Conservation (phyloP, 2,888 invertebrate species). For the Cerceris ruficornis region DNA sequence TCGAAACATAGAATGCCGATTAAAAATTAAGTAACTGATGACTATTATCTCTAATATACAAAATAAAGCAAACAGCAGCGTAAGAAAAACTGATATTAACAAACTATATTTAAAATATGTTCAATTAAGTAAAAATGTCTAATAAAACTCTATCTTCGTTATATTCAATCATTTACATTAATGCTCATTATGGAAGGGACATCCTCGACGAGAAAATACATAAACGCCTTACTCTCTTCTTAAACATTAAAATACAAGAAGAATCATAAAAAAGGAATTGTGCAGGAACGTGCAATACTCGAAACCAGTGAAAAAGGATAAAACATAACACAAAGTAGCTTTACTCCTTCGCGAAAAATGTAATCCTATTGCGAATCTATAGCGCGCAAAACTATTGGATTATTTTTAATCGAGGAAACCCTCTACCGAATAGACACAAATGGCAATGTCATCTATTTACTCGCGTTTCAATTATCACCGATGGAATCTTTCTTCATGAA, state of each 20-base stretch:
- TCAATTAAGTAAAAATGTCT: too few relatives aligned
- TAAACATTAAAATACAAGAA: background rate
- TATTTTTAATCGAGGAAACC: constrained; percentile 32
- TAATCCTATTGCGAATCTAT: constrained; percentile 13
- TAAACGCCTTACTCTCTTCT: background rate
- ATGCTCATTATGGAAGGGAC: too few relatives aligned
- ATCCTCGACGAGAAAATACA: too few relatives aligned
- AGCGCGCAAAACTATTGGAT: constrained; percentile 22
- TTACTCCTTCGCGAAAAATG: constrained; percentile 1
- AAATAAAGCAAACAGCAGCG: too few relatives aligned
- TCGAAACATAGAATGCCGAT: too few relatives aligned
- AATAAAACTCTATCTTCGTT: too few relatives aligned
- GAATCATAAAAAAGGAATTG: background rate
- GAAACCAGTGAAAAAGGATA: background rate
- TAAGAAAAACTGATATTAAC: too few relatives aligned
- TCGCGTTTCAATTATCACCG: background rate
- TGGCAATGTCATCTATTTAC: background rate
- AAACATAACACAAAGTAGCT: background rate
- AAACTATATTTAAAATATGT: too few relatives aligned
- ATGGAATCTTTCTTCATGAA: background rate
- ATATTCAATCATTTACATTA: too few relatives aligned
- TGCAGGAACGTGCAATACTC: background rate
- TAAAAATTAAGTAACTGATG: too few relatives aligned
- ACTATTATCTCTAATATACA: too few relatives aligned
- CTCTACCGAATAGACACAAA: background rate